Percentiles rank a stretch among this genome's conserved stretches.
Conservation (phyloP, 2,113 vertebrate genomes). For the Spea multiplicata region DNA sequence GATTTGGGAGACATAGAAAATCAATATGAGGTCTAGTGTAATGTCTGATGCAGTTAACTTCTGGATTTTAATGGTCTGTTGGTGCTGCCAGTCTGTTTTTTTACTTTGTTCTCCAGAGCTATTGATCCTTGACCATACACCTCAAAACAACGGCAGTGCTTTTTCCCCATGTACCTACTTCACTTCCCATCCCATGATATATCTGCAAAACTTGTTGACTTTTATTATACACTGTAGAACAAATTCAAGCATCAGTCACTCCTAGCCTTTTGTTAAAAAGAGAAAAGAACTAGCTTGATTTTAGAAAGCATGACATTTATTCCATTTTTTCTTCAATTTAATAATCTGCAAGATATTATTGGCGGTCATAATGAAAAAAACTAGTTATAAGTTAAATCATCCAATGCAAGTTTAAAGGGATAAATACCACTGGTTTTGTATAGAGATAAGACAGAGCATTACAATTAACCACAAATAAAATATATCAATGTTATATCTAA, state of each 20-base stretch:
- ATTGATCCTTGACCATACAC: conserved; percentile 28
- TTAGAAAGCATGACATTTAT: conserved; percentile 26
- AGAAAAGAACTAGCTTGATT: conserved; percentile 1
- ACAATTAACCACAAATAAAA: no score
- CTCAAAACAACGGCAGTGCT: background rate
- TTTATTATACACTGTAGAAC: conserved; percentile 33
- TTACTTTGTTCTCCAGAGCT: conserved; percentile 17
- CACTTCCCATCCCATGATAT: conserved; percentile 11
- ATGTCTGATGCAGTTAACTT: conserved; percentile 21
- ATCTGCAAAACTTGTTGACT: conserved; percentile 33
- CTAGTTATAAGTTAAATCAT: no score
- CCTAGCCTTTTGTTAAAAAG: conserved; percentile 8
- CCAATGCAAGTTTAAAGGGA: no score
- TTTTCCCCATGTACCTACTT: conserved; percentile 12
- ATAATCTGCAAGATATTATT: conserved; percentile 6
- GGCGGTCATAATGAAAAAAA: background rate
- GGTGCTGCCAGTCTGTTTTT: conserved; percentile 1
- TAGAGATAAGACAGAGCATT: no score
- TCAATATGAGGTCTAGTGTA: conserved; percentile 27
- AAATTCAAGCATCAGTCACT: conserved; percentile 2
- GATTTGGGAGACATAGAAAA: background rate
- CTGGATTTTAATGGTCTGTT: conserved; percentile 33
- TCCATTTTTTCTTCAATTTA: conserved; percentile 15
- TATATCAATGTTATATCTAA: no score
- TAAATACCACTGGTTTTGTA: no score